Evolutionary conservation across 64 coral and sea anemone genomes (phyloP), one percentile per base, ranked within the genome.

Genomic region (Actinia tenebrosa): DNA sequence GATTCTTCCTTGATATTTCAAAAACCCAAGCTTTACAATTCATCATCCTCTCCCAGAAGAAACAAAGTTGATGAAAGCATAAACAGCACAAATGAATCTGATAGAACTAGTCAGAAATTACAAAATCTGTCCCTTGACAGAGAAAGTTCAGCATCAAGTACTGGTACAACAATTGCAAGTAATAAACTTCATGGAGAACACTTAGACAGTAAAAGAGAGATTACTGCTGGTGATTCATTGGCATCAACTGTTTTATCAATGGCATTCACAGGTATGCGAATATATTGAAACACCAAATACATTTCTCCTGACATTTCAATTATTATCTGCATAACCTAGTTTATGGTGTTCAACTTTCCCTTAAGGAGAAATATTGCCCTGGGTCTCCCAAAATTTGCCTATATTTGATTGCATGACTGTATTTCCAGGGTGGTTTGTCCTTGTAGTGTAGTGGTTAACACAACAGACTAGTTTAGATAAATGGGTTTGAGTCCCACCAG

Each of bases 191-290:
- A 17, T 50, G 17, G 45, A 50, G 45, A 81, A 53, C 3, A 7
- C 18, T 50, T 53, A 20, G 22, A 53, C 50, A 81, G 44, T 81
- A 13, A 44, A 53, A 45, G 22, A 7, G 79, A 50, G 14, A 20
- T 81, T 45, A 22, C 15, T 81, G 50, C 44, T 53, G 23, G 45
- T 19, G 83, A 85, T 85, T 85, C 83, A 53, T 16, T 85, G 22
- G 83, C 83, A 85, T 85, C 83, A 42, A 85, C 83, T 53, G 60
- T 61, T 64, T 45, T 85, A 15, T 85, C 83, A 25, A 62, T 85
- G 25, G 83, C 83, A 59, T 85, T 85, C 14, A 85, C 83, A 61
- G 83, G 83, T 85, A 63, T 11, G 23, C 25, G 16, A 47, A 16
- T 43, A 42, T 14, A 46, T 44, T 1, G 47, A 50, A 50, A 50